These are phyloP conservation scores for Melanotaenia parkinsoni DNA, from an alignment of 2,797 vertebrate species.

Conservation along the genomic window DNA sequence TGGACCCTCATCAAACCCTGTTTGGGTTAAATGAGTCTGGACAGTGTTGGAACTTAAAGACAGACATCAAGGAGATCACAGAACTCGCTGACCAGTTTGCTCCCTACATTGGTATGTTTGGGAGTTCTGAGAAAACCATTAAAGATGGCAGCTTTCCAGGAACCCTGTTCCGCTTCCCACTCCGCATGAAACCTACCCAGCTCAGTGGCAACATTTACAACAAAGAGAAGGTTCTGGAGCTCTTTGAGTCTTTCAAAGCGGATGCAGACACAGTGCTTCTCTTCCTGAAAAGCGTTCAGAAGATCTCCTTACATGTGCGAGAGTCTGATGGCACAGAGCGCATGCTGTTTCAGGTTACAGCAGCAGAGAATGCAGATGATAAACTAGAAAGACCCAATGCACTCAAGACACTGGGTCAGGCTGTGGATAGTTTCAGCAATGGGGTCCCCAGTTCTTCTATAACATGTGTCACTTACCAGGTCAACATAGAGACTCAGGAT, in stretches of 20 bases:
- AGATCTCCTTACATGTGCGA: conserved; percentile 91
- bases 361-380: conserved; percentile 86
- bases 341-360: conserved; percentile 91
- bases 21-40: conserved; percentile 96
- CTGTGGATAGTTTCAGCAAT: conserved; percentile 91
- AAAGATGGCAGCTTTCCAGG: conserved; percentile 91
- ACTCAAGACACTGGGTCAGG: conserved; percentile 88
- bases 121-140: conserved; percentile 91
- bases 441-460: conserved; percentile 85
- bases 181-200: conserved; percentile 92
- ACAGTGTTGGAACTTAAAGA: conserved; percentile 97
- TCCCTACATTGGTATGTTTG: conserved; percentile 93
- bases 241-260: conserved; percentile 96
- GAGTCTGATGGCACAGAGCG: conserved; percentile 91
- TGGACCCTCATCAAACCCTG: conserved; percentile 97
- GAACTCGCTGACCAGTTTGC: conserved; percentile 94
- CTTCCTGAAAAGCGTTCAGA: conserved; percentile 95
- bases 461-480: conserved; percentile 93
- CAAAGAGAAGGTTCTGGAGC: conserved; percentile 95
- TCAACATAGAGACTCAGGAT: conserved; percentile 91
- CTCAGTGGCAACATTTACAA: conserved; percentile 95
- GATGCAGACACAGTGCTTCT: conserved; percentile 96
- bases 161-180: conserved; percentile 97
- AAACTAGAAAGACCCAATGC: conserved; percentile 89
- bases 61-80: conserved; percentile 92